Conservation (phyloP, 2,797 vertebrate genomes). For the Tinamus major region DNA sequence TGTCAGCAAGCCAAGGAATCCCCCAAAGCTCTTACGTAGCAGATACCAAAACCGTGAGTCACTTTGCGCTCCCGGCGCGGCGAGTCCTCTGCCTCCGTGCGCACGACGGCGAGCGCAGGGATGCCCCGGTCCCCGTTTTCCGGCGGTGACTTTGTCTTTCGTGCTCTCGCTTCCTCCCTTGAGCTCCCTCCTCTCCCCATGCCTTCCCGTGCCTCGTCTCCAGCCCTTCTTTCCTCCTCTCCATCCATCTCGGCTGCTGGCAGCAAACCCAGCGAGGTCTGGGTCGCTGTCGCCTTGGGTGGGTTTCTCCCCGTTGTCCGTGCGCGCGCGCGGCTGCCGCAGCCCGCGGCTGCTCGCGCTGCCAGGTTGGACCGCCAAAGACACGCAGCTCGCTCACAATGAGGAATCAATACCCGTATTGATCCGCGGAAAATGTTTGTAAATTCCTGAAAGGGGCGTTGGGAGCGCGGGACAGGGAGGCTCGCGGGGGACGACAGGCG, state of each 20-base stretch:
- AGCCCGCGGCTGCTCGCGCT: conserved; percentile 82
- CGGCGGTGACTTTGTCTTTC: conserved; percentile 71
- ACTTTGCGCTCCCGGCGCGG: conserved; percentile 69
- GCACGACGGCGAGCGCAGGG: conserved; percentile 32
- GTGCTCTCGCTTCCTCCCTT: conserved; percentile 80
- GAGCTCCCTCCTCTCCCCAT: conserved; percentile 60
- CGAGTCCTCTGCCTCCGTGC: conserved; percentile 56
- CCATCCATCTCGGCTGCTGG: conserved; percentile 75
- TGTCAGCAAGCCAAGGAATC: conserved; percentile 84
- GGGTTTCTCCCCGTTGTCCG: conserved; percentile 6
- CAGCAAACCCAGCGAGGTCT: conserved; percentile 76
- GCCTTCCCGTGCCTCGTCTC: conserved; percentile 82
- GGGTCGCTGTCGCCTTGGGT: conserved; percentile 74
- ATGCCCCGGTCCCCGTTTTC: conserved; percentile 66
- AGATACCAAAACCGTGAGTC: conserved; percentile 81
- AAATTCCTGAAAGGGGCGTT: conserved; percentile 92
- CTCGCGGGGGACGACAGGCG: conserved; percentile 82
- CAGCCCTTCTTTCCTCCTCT: conserved; percentile 72
- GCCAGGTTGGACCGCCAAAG: conserved; percentile 85
- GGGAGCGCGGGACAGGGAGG: conserved; percentile 80
- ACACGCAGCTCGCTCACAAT: conserved; percentile 98
- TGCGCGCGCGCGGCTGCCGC: conserved; percentile 73
- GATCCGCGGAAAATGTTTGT: conserved; percentile 99
- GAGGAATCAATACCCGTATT: conserved; percentile 99
- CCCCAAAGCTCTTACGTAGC: conserved; percentile 82